Percentiles rank a stretch among this genome's conserved stretches.
These are phyloP conservation scores for Synanceia verrucosa DNA, from an alignment of 2,797 vertebrate genomes.

Conservation along the genomic window DNA sequence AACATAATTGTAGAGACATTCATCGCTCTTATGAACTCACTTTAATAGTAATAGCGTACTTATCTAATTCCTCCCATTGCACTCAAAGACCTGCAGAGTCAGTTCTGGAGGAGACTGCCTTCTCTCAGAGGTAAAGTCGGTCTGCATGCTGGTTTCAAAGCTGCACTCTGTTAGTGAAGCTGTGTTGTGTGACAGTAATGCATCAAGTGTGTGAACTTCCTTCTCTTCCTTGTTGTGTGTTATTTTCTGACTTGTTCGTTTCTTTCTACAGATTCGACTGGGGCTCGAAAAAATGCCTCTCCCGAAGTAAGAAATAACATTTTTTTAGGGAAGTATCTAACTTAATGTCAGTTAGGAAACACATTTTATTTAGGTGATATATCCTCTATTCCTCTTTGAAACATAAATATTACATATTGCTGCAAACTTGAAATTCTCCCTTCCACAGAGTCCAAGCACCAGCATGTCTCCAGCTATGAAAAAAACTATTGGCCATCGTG, in stretches of 20 bases:
- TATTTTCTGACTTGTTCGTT: neutral
- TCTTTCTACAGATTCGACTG: conserved; percentile 64
- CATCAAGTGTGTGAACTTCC: conserved; percentile 5
- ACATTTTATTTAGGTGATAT: conserved; percentile 36
- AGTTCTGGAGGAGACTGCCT: conserved; percentile 63
- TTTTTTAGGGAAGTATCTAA: conserved; percentile 5
- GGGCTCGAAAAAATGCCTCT: conserved; percentile 65
- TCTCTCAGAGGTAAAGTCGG: conserved; percentile 69
- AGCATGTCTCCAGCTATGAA: conserved; percentile 82
- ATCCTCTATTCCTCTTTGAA: conserved; percentile 58
- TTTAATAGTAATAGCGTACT: conserved; percentile 41
- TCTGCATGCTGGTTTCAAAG: conserved; percentile 60
- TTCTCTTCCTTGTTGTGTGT: neutral
- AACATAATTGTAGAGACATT: neutral
- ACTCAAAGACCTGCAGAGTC: conserved; percentile 63
- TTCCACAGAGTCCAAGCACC: conserved; percentile 77
- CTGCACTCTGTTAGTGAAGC: conserved; percentile 19
- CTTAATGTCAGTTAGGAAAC: conserved; percentile 15
- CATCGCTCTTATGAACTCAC: neutral
- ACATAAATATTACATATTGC: neutral
- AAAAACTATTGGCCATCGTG: conserved; percentile 90
- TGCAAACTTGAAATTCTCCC: conserved; percentile 18
- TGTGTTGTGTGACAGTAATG: conserved; percentile 29
- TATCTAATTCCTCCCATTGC: conserved; percentile 58
- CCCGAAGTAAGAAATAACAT: conserved; percentile 72